Base-by-base conservation (phyloP, 2,888 invertebrate species). In the Dynastes grantii region DNA sequence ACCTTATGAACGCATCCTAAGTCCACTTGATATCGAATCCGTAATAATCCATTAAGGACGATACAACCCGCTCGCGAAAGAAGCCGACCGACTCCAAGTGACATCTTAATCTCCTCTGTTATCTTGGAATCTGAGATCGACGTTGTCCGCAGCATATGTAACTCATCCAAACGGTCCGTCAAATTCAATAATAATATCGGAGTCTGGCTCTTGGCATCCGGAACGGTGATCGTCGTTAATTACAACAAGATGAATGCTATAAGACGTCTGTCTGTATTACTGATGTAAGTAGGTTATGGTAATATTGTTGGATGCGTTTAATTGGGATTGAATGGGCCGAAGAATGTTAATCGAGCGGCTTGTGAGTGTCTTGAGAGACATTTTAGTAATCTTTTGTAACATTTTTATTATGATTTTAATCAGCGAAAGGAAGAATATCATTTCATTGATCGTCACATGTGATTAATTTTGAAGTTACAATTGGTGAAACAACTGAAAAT, bases 21-120 rank as follows among this genome's bases (percentile, higher is more conserved):
- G 55, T n/a, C 55, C 5, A 22, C 55, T 55, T 22, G 16, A 65
- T 40, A 40, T 40, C 16, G 40, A 22, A 71, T 58, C 32, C 1
- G 71, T 51, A 55, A 65, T 76, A 76, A 76, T 76, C 76, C 76
- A 51, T 65, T 65, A 51, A 76, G 51, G 5, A 37, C 32, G 32
- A 37, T 37, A 37, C 32, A 37, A 37, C 32, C 32, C 32, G 32
- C 32, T 37, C 5, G 63, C 40, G 55, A 32, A 64, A 32, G 78
- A 81, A 79, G 79, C 76, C 68, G 67, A 78, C 67, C 78, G 58
- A 63, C 79, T 45, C 8, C 45, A 45, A 51, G 70, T 76, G 77
- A 78, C 77, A 80, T 79, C 78, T 80, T 80, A 81, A 82, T 82
- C 82, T 81, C 76, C 70, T 80, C 45, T 1, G 77, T 80, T 77